Evolutionary conservation across 2,797 vertebrate species (phyloP), one percentile per base, ranked within the genome.

Genomic region (Sebastolobus alascanus): DNA sequence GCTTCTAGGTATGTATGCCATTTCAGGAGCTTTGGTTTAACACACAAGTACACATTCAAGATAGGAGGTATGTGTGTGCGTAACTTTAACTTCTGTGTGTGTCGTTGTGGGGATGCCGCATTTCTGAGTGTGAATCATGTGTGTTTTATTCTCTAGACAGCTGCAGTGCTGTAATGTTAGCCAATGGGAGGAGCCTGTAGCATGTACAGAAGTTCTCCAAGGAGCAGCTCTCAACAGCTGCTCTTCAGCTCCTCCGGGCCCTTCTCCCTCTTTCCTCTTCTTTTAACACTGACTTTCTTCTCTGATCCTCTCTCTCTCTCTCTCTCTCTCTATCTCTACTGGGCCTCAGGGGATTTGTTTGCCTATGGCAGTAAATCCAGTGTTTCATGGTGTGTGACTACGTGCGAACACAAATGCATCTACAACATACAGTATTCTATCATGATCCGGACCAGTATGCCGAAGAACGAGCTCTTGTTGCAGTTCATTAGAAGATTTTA

Each of bases 151-250:
- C 85, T 71, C 61, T 55, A 81, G 85, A 84, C 92, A 92, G 89
- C 91, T 91, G 92, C 75, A 70, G 77, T 74, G 37, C 73, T 86
- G 88, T 90, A 89, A 88, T 56, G 81, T 82, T 90, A 92, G 87
- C 78, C 84, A 69, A 22, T 79, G 87, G 85, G 86, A 77, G 88
- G 85, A 88, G 90, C 77, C 85, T 89, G 77, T 67, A 83, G 85
- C 80, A 70, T 83, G 81, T 79, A 77, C 79, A 87, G 87, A 81
- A 77, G 85, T 90, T 89, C 92, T 90, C 91, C 7, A 61, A 85
- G 90, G 93, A 92, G 88, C 72, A 79, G 61, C 61, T 58, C 68
- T 88, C 76, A 86, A 83, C 94, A 94, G 90, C 92, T 93, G 90
- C 91, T 92, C 81, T 68, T 84, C 79, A 56, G 71, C 80, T 91